Percentiles rank a stretch among this genome's conserved stretches.
Conservation (phyloP, 2,888 invertebrate genomes). For the Drosophila helvetica region DNA sequence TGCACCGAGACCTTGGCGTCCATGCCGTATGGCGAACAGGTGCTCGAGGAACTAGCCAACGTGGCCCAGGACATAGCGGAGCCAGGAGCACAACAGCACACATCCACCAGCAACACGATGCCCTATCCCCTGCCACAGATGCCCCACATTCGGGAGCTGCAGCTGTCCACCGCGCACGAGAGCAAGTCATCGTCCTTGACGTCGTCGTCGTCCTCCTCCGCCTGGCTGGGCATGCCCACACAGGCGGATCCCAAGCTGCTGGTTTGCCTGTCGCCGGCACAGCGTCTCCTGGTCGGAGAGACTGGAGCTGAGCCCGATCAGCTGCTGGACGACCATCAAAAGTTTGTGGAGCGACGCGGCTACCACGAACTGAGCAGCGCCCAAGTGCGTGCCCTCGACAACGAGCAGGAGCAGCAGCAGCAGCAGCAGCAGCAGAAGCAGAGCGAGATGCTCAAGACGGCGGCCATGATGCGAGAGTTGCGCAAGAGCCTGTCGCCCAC, state of each 20-base stretch:
- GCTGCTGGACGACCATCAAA: slow-evolving; percentile 88
- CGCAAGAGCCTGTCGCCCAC: slow-evolving; percentile 82
- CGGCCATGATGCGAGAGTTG: slow-evolving; percentile 80
- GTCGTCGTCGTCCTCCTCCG: slow-evolving; percentile 33
- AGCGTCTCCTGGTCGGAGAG: slow-evolving; percentile 86
- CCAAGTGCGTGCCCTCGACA: slow-evolving; percentile 77
- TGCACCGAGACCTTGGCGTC: slow-evolving; percentile 88
- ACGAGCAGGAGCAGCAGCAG: slow-evolving; percentile 65
- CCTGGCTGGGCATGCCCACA: slow-evolving; percentile 88
- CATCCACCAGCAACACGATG: slow-evolving; percentile 76
- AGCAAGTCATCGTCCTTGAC: slow-evolving; percentile 18
- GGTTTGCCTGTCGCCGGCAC: slow-evolving; percentile 90
- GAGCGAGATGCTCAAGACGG: slow-evolving; percentile 75
- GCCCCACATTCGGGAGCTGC: slow-evolving; percentile 84
- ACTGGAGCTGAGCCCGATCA: slow-evolving; percentile 85
- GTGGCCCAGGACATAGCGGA: slow-evolving; percentile 85
- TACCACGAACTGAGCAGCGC: slow-evolving; percentile 84
- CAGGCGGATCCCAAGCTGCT: slow-evolving; percentile 86
- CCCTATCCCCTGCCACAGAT: slow-evolving; percentile 85
- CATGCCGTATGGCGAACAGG: slow-evolving; percentile 88
- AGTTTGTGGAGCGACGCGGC: slow-evolving; percentile 87
- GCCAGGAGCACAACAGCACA: slow-evolving; percentile 6
- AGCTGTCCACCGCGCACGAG: slow-evolving; percentile 60
- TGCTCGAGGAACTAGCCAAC: slow-evolving; percentile 88
- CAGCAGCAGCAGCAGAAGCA: slow-evolving; percentile 71